Evolutionary conservation across 2,888 invertebrate species (phyloP), one percentile per base, ranked within the genome.

Genomic region (Seira sanloemensis): DNA sequence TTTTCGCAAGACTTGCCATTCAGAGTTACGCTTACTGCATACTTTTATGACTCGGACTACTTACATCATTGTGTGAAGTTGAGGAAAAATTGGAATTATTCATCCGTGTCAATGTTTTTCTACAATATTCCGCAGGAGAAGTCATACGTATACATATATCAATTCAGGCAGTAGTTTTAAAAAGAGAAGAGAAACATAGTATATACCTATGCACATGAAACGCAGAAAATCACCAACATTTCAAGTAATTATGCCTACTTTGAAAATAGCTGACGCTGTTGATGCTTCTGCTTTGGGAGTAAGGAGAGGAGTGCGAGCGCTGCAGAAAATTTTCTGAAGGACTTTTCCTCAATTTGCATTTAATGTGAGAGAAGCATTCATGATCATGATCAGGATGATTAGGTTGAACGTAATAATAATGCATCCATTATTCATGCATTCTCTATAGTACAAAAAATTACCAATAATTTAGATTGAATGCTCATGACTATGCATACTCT

Each of bases 341-440:
- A 75, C 81, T 81, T 81, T 81, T 81, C 81, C 81, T 81, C 81
- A 76, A 81, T 81, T 81, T 81, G 81, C 81, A 81, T 81, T 79
- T 79, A 74, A 78, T 74, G 79, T 50, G 73, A 50, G 50, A 67
- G 73, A 68, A 80, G 69, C 50, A 50, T 50, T 50, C 50, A 50
- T 50, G 50, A 50, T 50, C 50, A 50, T 50, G 50, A 50, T 50
- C 50, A 50, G 50, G 72, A 54, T 23, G 19, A 24, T 23, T 21
- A 72, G 26, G 19, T 72, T 73, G 66, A 65, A 81, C 50, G 50
- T 50, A n/a, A 50, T n/a, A n/a, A n/a, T 50, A n/a, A 18, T 74
- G 75, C 81, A 81, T 75, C 74, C 78, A 50, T 67, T 26, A 12
- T 4, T 67, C 24, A 62, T 25, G 62, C 62, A 71, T 58, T 75